Percentiles rank a stretch among this genome's conserved stretches.
Conservation (phyloP, 1,140 invertebrate genomes). For the Drosophila azteca region DNA sequence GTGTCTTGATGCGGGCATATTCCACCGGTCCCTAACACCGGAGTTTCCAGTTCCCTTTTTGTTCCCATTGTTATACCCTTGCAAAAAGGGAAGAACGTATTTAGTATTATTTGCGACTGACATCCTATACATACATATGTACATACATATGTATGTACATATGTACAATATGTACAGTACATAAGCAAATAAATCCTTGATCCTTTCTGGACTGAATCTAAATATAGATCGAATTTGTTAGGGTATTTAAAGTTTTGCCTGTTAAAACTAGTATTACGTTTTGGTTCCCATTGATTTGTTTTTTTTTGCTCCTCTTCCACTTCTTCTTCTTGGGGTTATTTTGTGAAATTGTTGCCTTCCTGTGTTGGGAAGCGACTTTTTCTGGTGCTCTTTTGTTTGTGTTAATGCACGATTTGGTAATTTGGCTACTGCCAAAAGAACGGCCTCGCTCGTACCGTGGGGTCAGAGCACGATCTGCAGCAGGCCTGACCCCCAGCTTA, state of each 20-base stretch:
- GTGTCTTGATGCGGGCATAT: conserved; percentile 48
- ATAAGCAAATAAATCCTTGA: no score
- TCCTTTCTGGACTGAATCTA: no score
- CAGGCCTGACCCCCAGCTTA: conserved; percentile 34
- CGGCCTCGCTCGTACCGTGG: conserved; percentile 34
- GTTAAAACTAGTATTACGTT: no score
- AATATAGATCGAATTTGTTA: no score
- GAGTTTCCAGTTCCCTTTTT: conserved; percentile 8
- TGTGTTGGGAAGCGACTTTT: conserved; percentile 39
- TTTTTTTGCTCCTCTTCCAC: conserved; percentile 22
- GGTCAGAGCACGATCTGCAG: conserved; percentile 63
- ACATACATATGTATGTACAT: no score
- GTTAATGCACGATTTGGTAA: conserved; percentile 70
- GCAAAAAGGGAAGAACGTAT: no score
- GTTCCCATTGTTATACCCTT: no score
- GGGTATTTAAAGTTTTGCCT: no score
- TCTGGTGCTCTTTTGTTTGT: conserved; percentile 18
- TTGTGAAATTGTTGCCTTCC: conserved; percentile 73
- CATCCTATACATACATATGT: no score
- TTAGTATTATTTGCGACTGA: background rate
- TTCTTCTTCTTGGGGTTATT: conserved; percentile 25
- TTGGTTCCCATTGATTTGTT: conserved; percentile 1
- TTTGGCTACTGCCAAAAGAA: conserved; percentile 63
- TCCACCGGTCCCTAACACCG: conserved; percentile 16
- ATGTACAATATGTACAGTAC: no score